Base-by-base conservation (phyloP, 2,888 invertebrate species). In the Lottia scabra region DNA sequence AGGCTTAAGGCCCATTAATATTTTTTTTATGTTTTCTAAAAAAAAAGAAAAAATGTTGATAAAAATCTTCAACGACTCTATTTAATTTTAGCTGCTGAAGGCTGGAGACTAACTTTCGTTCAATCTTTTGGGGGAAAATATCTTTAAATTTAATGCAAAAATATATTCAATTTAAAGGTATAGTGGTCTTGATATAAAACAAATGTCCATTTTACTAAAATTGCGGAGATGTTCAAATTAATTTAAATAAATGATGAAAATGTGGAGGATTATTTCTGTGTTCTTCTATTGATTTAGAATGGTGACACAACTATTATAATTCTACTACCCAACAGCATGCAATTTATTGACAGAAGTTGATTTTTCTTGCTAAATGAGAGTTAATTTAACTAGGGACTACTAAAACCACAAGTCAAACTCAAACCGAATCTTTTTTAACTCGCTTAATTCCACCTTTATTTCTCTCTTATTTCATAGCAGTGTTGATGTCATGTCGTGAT, bases 1-100 rank as follows among this genome's bases (percentile, higher is more conserved):
- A 56, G 23, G 56, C 56, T 56, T 56, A 56, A 56, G 56, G 56
- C 56, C 56, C 56, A 56, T 56, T 23, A 56, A 56, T 56, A 56
- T 56, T 56, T 56, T 23, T 56, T 56, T 56, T 56, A 56, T 56
- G 56, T 56, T 56, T 23, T 8, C 19, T 19, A 8, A 56, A 56
- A 56, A 56, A 56, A 56, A 23, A 8, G 38, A 38, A 38, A 38
- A 23, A 23, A n/a, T 56, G 56, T 56, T 56, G 56, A 56, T 56
- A 23, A 56, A 19, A 23, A 56, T 56, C 56, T 19, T 23, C 19
- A 13, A 8, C 10, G 38, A 38, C 38, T 38, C 38, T 38, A 38
- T 56, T 56, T 23, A 56, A 23, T 56, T 23, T 19, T 56, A 8
- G 19, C 19, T 56, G 56, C 56, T 56, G 56, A 56, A 56, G 56